A percentile compares a stretch with the other conserved stretches of the same genome.
These are phyloP conservation scores for Atopsyche davidsoni DNA, from an alignment of 1,140 invertebrate genomes.

Conservation along the genomic window DNA sequence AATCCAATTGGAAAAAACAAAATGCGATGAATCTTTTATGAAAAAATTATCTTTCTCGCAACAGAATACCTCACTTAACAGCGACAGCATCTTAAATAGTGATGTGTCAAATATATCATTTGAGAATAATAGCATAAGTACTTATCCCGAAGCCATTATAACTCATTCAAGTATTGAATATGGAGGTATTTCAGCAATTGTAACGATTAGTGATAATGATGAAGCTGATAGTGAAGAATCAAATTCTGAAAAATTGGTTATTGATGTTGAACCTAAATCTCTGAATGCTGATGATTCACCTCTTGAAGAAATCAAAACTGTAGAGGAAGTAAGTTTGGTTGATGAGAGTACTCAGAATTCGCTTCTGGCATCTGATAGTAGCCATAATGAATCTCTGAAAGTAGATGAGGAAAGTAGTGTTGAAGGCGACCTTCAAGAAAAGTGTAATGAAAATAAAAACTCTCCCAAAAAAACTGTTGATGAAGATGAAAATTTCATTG, in stretches of 20 bases:
- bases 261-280: conserved; percentile 13
- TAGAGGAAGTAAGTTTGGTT: no score
- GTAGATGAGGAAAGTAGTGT: no score
- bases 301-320: neutral
- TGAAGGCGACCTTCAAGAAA: no score
- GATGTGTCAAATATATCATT: conserved; percentile 12
- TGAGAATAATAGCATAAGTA: neutral
- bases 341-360: no score
- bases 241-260: conserved; percentile 15
- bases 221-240: conserved; percentile 7
- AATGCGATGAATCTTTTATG: no score
- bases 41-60: neutral
- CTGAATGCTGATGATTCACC: neutral
- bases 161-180: neutral
- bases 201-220: neutral
- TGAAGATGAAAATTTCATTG: conserved; percentile 35
- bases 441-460: conserved; percentile 42
- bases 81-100: conserved; percentile 11
- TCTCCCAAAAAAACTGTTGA: conserved; percentile 39
- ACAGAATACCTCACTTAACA: no score
- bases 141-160: neutral
- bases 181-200: neutral
- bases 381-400: no score
- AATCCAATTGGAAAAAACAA: no score
- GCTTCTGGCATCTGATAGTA: conserved; percentile 22